These are phyloP conservation scores for Etheostoma cragini DNA, from an alignment of 2,113 vertebrate species.

Conservation along the genomic window DNA sequence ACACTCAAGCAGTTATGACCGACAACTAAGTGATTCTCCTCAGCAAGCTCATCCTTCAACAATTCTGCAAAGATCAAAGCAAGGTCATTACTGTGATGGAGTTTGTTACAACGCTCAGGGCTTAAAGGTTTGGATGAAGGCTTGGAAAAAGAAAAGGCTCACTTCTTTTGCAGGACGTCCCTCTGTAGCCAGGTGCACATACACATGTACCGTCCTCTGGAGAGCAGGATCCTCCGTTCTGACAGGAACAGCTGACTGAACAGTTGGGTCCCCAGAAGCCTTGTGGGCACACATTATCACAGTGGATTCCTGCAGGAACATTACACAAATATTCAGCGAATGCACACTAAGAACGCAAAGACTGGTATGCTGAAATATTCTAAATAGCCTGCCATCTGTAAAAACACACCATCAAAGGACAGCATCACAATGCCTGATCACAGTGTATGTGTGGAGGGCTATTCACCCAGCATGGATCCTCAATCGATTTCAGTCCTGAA, in stretches of 20 bases:
- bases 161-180: conserved; percentile 97
- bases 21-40: conserved; percentile 67
- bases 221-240: conserved; percentile 96
- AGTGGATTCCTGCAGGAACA: conserved; percentile 90
- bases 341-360: conserved; percentile 46
- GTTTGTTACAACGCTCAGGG: conserved; percentile 20
- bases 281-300: conserved; percentile 91
- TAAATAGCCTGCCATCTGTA: conserved; percentile 52
- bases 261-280: conserved; percentile 98
- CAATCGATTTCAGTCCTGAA: conserved; percentile 50
- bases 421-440: conserved; percentile 42
- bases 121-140: conserved; percentile 9
- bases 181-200: conserved; percentile 94
- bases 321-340: conserved; percentile 58
- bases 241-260: conserved; percentile 95
- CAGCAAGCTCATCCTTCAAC: conserved; percentile 54
- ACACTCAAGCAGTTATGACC: conserved; percentile 66
- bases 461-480: conserved; percentile 46
- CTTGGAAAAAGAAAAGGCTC: conserved; percentile 70
- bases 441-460: conserved; percentile 45
- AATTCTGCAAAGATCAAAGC: conserved; percentile 64
- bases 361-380: conserved; percentile 44
- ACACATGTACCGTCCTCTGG: conserved; percentile 95
- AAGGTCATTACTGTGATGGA: conserved; percentile 65
- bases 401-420: conserved; percentile 45